These are phyloP conservation scores for Rotaria magnacalcarata DNA, from an alignment of 2,888 invertebrate species.

Conservation along the genomic window DNA sequence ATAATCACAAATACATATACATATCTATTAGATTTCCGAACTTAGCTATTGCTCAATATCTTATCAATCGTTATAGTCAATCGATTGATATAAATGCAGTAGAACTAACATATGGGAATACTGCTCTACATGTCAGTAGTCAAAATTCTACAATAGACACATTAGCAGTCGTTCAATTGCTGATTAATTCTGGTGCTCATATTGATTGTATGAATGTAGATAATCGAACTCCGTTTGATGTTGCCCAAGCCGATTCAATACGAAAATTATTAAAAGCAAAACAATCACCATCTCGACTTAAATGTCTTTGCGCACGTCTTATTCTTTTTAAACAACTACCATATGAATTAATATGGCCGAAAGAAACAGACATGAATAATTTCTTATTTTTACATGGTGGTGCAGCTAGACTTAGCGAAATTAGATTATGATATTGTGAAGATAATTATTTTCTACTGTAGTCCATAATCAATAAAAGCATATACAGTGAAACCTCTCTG, in stretches of 20 bases:
- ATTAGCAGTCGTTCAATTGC: not conserved
- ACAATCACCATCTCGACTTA: not conserved
- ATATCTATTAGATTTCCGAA: not conserved
- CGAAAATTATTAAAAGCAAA: not conserved
- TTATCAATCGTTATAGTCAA: not conserved
- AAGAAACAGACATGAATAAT: not conserved
- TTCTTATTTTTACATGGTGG: not conserved
- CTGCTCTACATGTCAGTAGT: not conserved
- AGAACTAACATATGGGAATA: not conserved
- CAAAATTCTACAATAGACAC: not conserved
- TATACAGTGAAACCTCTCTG: too few species aligned
- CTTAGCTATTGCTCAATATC: not conserved
- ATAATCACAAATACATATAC: too few species aligned
- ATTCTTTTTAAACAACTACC: not conserved
- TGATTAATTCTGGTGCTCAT: not conserved
- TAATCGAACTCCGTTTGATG: not conserved
- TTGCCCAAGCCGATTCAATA: not conserved
- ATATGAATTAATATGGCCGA: not conserved
- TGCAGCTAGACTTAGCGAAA: not conserved
- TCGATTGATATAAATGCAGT: not conserved
- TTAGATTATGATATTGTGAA: too few species aligned
- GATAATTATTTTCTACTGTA: too few species aligned
- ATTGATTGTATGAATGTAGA: not conserved
- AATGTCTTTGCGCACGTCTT: not conserved
- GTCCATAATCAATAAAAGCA: too few species aligned